Evolutionary conservation across 2,113 vertebrate genomes (phyloP).

Genomic region (Antennarius striatus): DNA sequence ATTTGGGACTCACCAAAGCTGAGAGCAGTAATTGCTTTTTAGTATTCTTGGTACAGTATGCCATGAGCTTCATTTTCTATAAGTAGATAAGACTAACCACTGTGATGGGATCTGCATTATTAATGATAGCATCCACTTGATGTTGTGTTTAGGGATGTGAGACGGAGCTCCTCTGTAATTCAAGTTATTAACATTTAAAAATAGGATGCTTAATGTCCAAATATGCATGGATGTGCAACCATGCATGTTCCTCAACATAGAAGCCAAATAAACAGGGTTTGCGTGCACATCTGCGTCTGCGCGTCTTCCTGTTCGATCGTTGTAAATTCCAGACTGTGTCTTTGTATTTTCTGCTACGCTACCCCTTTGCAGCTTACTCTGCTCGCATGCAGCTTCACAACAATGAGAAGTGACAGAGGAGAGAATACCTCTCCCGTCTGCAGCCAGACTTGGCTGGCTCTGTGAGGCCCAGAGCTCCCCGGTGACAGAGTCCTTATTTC

Average conservation of each 20-base stretch:
- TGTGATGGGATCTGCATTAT: slow-evolving; percentile 67
- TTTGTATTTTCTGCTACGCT: slow-evolving; percentile 36
- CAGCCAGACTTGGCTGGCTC: slow-evolving; percentile 51
- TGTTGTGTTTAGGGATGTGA: slow-evolving; percentile 49
- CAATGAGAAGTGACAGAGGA: slow-evolving; percentile 65
- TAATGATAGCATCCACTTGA: slow-evolving; percentile 52
- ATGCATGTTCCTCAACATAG: slow-evolving; percentile 16
- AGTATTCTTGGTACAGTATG: slow-evolving; percentile 54
- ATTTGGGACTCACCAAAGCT: slow-evolving; percentile 61
- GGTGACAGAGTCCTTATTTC: slow-evolving; percentile 68
- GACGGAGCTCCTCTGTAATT: slow-evolving; percentile 33
- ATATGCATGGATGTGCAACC: slow-evolving; percentile 19
- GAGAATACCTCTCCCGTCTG: slow-evolving; percentile 55
- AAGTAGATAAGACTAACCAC: slow-evolving; percentile 64
- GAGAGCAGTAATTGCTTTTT: slow-evolving; percentile 63
- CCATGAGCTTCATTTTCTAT: slow-evolving; percentile 61
- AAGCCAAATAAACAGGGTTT: not conserved
- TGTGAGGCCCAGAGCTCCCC: slow-evolving; percentile 45
- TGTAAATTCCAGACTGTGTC: slow-evolving; percentile 27
- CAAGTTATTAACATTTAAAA: slow-evolving; percentile 51
- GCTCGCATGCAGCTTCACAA: slow-evolving; percentile 36
- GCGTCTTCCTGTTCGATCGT: slow-evolving; percentile 14
- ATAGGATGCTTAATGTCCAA: slow-evolving; percentile 31
- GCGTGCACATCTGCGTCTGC: not conserved
- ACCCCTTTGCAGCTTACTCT: slow-evolving; percentile 40